Base-by-base conservation (phyloP, 1,140 invertebrate genomes). In the Nixonia krombeini region DNA sequence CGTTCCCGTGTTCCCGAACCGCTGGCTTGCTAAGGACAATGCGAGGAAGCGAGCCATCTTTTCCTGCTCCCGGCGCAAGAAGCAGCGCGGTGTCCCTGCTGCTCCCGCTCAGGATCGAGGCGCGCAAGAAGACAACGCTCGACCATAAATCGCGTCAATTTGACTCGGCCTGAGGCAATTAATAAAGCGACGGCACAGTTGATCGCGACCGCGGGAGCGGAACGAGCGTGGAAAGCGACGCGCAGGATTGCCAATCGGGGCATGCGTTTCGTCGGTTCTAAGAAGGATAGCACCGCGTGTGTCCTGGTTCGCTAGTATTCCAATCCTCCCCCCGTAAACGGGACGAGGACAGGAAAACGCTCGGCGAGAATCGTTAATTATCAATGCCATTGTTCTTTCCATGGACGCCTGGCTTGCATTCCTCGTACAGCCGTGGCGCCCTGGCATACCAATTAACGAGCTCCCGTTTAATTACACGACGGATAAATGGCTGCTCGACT, bases 361-460 rank as follows among this genome's bases (percentile, higher is more conserved):
- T 70, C 62, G 73, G 58, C 59, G 40, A 70, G 77, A 79, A 79
- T 78, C 38, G 41, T 71, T 74, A 72, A 79, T 76, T 79, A 70
- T 46, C 58, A 55, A 64, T 72, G 66, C 53, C 63, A 70, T 56
- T 58, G 65, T 69, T 66, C 55, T 42, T 53, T 44, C 29, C 47
- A 56, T 47, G 52, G 41, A 62, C 44, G 47, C 37, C 56, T 33
- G 40, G 59, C 46, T 66, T 62, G 57, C 63, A 71, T 71, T 62
- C 58, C 58, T 21, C 45, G 16, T 47, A 16, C 46, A 42, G 29
- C 33, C 53, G 8, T 53, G 46, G 35, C 44, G 17, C 31, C 37
- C 23, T 47, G 26, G 53, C 66, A 67, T 71, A 66, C 58, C 38
- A 62, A 71, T 66, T 55, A 65, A 56, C 52, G 8, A 52, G 47